phyloP scores from a whole-genome alignment of 2,888 invertebrate genomes.

The Artemia sinica region DNA sequence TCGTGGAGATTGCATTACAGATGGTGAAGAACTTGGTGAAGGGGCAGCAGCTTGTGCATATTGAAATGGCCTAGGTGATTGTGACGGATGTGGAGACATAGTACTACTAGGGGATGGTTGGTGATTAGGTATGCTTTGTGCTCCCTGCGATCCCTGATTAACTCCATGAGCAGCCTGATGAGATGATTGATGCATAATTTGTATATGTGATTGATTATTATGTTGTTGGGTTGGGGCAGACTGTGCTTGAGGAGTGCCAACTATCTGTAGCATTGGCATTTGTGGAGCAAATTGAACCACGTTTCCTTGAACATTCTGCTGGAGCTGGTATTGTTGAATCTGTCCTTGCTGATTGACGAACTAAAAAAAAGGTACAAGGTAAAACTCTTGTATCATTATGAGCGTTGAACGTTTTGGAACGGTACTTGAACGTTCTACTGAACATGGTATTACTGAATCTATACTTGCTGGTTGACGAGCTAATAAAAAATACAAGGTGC shows the following conservation, averaged over 20 bases:
- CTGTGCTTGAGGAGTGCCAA: slow-evolving; percentile 1
- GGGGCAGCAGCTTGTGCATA: neutral
- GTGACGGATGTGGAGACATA: neutral
- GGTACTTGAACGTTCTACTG: too few relatives aligned
- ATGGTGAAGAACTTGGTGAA: slow-evolving; percentile 2
- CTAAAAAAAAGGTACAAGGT: neutral
- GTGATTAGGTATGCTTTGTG: neutral
- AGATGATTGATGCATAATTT: neutral
- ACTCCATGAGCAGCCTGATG: neutral
- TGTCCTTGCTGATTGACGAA: slow-evolving; percentile 8
- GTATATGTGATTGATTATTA: neutral
- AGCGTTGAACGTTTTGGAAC: too few relatives aligned
- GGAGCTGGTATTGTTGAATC: neutral
- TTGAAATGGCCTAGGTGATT: slow-evolving; percentile 1
- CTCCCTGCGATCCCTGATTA: neutral
- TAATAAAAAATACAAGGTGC: too few relatives aligned
- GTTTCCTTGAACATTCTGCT: neutral
- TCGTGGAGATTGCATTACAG: neutral
- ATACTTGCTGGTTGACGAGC: too few relatives aligned
- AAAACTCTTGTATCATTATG: too few relatives aligned
- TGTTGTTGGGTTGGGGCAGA: neutral
- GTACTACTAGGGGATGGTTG: slow-evolving; percentile 2
- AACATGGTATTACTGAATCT: too few relatives aligned
- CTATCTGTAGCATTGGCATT: slow-evolving; percentile 12
- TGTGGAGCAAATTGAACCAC: neutral